Conservation (phyloP, 2,888 invertebrate genomes). For the Sesia bembeciformis region DNA sequence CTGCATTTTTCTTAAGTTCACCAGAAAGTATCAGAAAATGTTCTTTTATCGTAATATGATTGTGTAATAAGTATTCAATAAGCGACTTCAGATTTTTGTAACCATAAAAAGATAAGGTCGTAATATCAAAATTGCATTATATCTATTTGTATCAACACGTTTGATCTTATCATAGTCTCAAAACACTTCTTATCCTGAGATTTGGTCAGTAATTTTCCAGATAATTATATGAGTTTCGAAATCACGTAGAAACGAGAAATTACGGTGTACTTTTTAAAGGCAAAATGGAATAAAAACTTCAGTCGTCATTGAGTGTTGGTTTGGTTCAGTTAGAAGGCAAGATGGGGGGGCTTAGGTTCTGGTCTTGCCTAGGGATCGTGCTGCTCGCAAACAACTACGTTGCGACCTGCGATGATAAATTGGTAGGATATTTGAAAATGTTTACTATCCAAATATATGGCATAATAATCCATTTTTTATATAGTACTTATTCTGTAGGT, state of each 20-base stretch:
- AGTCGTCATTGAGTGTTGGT: constrained; percentile 13
- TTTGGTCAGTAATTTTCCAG: not conserved
- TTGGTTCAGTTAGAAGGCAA: constrained; percentile 13
- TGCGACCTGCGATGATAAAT: constrained; percentile 44
- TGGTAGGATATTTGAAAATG: not conserved
- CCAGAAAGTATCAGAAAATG: no score
- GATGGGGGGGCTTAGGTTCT: constrained; percentile 52
- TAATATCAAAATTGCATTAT: no score
- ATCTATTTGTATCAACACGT: constrained; percentile 15
- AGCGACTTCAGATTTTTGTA: no score
- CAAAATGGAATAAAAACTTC: constrained; percentile 3
- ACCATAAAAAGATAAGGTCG: no score
- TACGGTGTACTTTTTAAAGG: not conserved
- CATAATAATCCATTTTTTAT: not conserved
- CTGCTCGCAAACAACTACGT: constrained; percentile 32
- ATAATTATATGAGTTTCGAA: not conserved
- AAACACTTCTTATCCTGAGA: constrained; percentile 2
- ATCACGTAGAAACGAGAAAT: constrained; percentile 13
- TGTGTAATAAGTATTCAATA: no score
- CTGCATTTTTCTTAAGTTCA: no score
- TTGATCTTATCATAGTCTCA: constrained; percentile 16
- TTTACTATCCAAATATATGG: no score
- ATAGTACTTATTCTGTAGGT: no score
- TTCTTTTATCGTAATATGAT: no score
- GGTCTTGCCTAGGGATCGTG: constrained; percentile 48